Evolutionary conservation across 2,113 vertebrate genomes (phyloP).

Genomic region (Thryonomys swinderianus): DNA sequence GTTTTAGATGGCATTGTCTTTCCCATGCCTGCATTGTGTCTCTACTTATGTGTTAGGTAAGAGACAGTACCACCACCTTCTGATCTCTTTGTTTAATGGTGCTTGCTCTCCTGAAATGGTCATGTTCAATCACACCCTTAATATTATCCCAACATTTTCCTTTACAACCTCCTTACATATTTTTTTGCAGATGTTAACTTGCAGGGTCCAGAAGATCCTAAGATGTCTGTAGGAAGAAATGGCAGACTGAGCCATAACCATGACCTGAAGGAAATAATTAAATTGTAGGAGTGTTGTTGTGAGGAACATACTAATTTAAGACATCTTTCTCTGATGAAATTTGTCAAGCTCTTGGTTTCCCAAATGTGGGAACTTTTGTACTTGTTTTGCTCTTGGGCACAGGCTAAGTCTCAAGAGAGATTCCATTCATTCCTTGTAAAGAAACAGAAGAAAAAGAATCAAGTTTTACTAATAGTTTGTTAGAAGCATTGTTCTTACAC

Average conservation of each 20-base stretch:
- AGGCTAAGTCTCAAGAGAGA: constrained; percentile 68
- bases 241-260: background rate
- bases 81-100: background rate
- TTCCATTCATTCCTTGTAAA: constrained; percentile 64
- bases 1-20: background rate
- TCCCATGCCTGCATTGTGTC: background rate
- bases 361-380: constrained; percentile 73
- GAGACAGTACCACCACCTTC: background rate
- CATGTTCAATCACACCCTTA: background rate
- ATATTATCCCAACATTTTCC: background rate
- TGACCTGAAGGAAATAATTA: constrained; percentile 58
- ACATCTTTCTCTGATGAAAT: constrained; percentile 62
- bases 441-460: constrained; percentile 50
- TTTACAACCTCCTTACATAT: background rate
- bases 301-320: constrained; percentile 24
- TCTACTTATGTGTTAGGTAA: background rate
- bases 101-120: background rate
- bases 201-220: constrained; percentile 27
- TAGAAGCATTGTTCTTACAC: background rate
- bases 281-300: background rate
- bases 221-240: constrained; percentile 46
- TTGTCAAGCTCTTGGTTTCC: constrained; percentile 52
- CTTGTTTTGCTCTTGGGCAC: constrained; percentile 67
- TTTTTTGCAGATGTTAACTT: constrained; percentile 3
- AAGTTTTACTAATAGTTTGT: constrained; percentile 30